Conservation (phyloP, 2,797 vertebrate species). For the Sphenopsis melanotis region DNA sequence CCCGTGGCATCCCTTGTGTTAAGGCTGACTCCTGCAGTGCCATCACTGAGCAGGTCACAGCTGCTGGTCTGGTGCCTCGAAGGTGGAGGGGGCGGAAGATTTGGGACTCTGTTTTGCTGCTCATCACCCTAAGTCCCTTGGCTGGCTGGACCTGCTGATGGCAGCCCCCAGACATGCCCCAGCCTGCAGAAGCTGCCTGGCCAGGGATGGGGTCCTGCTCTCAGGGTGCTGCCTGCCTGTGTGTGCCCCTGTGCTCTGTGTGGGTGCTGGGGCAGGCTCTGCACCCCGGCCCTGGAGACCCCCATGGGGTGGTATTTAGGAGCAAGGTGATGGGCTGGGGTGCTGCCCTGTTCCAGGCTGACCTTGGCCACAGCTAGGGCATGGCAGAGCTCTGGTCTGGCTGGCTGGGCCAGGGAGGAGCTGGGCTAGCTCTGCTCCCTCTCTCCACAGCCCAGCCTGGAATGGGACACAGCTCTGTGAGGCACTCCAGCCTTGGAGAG, state of each 20-base stretch:
- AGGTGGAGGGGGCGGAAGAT: rapidly evolving
- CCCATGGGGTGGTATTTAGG: not conserved
- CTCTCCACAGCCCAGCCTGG: not conserved
- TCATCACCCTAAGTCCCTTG: not conserved
- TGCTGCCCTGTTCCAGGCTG: not conserved
- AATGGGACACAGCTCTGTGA: not conserved
- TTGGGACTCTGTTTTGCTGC: not conserved
- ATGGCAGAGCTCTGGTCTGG: not conserved
- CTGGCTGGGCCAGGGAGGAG: not conserved
- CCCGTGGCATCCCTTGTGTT: not conserved
- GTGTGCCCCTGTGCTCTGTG: rapidly evolving
- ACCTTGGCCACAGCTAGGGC: too few relatives aligned
- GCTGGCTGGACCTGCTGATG: not conserved
- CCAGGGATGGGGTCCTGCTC: not conserved
- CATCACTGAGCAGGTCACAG: not conserved
- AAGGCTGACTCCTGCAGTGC: not conserved
- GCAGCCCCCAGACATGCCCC: not conserved
- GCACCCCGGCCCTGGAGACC: not conserved
- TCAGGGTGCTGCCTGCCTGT: not conserved
- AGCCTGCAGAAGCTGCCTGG: not conserved
- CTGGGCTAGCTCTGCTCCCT: not conserved
- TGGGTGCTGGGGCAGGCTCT: not conserved
- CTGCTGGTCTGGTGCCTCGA: not conserved
- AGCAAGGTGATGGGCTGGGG: not conserved
- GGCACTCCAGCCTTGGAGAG: not conserved